Conservation (phyloP, 2,888 invertebrate species). For the Caenorhabditis sulstoni region DNA sequence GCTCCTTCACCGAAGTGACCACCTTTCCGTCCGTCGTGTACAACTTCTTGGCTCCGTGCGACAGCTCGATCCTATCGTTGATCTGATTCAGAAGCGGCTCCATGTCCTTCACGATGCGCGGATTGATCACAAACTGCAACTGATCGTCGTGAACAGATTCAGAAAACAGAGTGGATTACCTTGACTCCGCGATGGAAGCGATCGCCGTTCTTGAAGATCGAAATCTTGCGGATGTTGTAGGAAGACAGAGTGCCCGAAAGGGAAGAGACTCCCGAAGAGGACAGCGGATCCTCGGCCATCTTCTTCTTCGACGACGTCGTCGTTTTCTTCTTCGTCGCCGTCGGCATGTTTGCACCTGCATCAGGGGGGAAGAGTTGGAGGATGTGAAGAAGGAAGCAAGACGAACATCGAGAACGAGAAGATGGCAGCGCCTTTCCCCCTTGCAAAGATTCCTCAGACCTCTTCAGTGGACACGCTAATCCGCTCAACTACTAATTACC, state of each 20-base stretch:
- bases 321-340: constrained; percentile 35
- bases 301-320: constrained; percentile 48
- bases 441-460: no score
- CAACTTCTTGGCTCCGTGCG: constrained; percentile 57
- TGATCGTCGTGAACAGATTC: no score
- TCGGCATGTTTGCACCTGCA: constrained; percentile 9
- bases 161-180: constrained; percentile 5
- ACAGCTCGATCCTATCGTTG: constrained; percentile 57
- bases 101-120: constrained; percentile 54
- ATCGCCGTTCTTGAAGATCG: constrained; percentile 60
- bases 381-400: no score
- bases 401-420: no score
- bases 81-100: constrained; percentile 56
- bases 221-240: constrained; percentile 52
- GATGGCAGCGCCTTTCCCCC: no score
- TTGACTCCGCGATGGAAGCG: constrained; percentile 57
- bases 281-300: constrained; percentile 47
- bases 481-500: no score
- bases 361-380: no score
- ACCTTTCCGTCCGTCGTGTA: constrained; percentile 55
- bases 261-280: constrained; percentile 62
- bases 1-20: constrained; percentile 41
- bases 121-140: constrained; percentile 62
- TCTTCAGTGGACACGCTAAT: no score
- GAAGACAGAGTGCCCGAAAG: constrained; percentile 46